Base-by-base conservation (phyloP, 2,888 invertebrate species). In the Ophion slaviceki region DNA sequence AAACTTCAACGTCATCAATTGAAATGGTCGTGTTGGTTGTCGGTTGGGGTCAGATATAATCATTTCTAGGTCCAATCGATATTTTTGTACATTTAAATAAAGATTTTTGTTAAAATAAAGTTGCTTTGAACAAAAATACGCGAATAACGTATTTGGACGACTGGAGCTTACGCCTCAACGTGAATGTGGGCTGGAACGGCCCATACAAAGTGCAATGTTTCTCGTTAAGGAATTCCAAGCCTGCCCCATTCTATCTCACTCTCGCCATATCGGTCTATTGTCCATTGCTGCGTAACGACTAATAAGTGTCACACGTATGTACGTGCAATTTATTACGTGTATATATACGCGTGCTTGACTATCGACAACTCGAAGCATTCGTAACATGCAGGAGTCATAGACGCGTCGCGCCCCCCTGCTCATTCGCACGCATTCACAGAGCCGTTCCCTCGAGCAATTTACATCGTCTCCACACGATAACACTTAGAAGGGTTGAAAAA, bases 271-370 rank as follows among this genome's bases (percentile, higher is more conserved):
- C 53, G 70, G 24, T 66, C 20, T 20, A 53, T 70, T 24, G 79
- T 70, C 17, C 24, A 62, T 62, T 62, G 61, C 47, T 57, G 53
- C 62, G 62, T 67, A 36, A 24, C 74, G 61, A 79, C 61, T 75
- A 83, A 78, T 68, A 32, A 70, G 45, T 24, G 59, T 70, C 53
- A 53, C 47, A 62, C 64, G 36, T 24, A 45, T 77, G 66, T 61
- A 45, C 10, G 71, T 53, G 20, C 61, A 74, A 84, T 53, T 71
- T 80, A 75, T 80, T 71, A 84, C 74, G 64, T 67, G 68, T 83
- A 40, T 80, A 40, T 80, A 53, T 53, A 53, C 53, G 79, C 80
- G 80, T 66, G 84, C 62, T 80, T 62, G 78, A 83, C 74, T 72
- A 78, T 24, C 72, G 78, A 78, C 82, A 72, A 82, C 61, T 67